Evolutionary conservation across 2,113 vertebrate genomes (phyloP).

Genomic region (Syrmaticus mikado): DNA sequence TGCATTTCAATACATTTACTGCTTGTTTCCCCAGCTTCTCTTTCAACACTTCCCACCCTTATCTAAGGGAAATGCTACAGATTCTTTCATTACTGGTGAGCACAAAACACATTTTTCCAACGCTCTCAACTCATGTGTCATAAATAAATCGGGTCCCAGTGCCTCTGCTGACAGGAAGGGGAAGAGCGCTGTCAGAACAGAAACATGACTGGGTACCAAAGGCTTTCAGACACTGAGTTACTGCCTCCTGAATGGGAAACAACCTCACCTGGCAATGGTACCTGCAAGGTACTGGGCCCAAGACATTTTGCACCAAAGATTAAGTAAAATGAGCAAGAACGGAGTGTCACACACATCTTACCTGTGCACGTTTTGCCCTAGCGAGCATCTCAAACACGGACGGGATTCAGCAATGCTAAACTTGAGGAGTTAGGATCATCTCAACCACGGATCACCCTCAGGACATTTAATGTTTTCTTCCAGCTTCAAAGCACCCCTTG

Average conservation of each 20-base stretch:
- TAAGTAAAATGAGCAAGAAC: rapidly evolving
- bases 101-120: slow-evolving; percentile 67
- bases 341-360: background rate
- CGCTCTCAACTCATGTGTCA: background rate
- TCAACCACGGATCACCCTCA: background rate
- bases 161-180: background rate
- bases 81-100: slow-evolving; percentile 20
- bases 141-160: background rate
- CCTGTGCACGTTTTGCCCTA: background rate
- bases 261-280: background rate
- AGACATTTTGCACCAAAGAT: background rate
- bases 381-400: rapidly evolving
- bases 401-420: background rate
- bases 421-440: background rate
- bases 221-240: background rate
- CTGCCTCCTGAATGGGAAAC: background rate
- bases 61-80: slow-evolving; percentile 26
- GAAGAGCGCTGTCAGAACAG: background rate
- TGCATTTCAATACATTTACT: background rate
- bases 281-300: background rate
- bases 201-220: background rate
- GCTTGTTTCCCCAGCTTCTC: slow-evolving; percentile 24
- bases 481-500: background rate
- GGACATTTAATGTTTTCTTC: background rate
- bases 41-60: slow-evolving; percentile 25